These are phyloP conservation scores for Adoxophyes honmai DNA, from an alignment of 1,140 invertebrate species.

Conservation along the genomic window DNA sequence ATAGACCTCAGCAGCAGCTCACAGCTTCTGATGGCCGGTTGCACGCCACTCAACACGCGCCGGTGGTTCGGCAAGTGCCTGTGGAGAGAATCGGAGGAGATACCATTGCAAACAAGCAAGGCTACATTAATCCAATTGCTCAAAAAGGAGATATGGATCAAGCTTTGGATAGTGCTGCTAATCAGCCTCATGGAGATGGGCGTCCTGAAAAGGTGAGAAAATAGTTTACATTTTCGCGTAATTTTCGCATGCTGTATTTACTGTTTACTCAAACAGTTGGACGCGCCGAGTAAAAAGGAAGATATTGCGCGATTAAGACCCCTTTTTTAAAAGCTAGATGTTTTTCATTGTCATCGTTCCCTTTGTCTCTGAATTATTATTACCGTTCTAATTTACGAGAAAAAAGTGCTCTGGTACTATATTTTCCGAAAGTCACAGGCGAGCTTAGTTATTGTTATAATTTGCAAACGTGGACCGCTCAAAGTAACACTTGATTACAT, in stretches of 20 bases:
- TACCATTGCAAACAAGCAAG: slow-evolving; percentile 32
- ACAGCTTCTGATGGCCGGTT: slow-evolving; percentile 50
- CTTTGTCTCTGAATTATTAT: too few relatives aligned
- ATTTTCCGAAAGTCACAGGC: too few relatives aligned
- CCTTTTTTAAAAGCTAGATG: too few relatives aligned
- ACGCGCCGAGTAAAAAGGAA: too few relatives aligned
- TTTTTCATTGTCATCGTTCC: too few relatives aligned
- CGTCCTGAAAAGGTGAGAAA: slow-evolving; percentile 15
- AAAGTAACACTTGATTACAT: too few relatives aligned
- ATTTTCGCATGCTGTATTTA: not conserved
- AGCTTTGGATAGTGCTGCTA: slow-evolving; percentile 35
- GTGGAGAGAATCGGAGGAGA: slow-evolving; percentile 59
- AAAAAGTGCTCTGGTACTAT: too few relatives aligned
- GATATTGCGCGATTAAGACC: too few relatives aligned
- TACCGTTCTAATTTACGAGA: too few relatives aligned
- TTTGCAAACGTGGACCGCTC: too few relatives aligned
- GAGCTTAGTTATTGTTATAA: too few relatives aligned
- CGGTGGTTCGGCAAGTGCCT: slow-evolving; percentile 21
- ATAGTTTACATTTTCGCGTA: not conserved
- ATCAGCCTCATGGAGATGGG: slow-evolving; percentile 20
- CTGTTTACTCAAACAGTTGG: too few relatives aligned
- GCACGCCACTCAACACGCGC: slow-evolving; percentile 24
- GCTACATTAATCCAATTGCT: slow-evolving; percentile 14
- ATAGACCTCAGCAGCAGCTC: slow-evolving; percentile 22
- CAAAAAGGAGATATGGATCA: slow-evolving; percentile 29